phyloP scores from a whole-genome alignment of 2,797 vertebrate species.

The Acanthurus tractus region DNA sequence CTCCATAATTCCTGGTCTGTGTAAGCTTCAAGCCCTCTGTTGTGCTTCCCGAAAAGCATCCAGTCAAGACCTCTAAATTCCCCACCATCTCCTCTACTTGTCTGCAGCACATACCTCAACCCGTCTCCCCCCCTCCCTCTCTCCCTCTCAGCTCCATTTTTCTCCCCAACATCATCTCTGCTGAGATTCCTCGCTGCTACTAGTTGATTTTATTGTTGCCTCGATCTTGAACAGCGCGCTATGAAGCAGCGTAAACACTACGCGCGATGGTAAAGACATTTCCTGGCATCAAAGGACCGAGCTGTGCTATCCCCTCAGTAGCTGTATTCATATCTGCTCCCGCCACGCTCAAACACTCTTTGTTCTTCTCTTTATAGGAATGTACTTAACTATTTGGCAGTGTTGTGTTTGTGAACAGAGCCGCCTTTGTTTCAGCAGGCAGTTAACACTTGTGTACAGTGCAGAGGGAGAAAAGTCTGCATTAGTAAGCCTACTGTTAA shows the following conservation, averaged over 20 bases:
- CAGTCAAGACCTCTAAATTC: constrained; percentile 41
- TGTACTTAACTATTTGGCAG: constrained; percentile 83
- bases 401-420: constrained; percentile 80
- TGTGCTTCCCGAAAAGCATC: constrained; percentile 40
- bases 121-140: background rate
- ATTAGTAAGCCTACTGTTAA: constrained; percentile 77
- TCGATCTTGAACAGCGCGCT: constrained; percentile 58
- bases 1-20: constrained; percentile 52
- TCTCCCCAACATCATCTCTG: constrained; percentile 46
- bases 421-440: constrained; percentile 76
- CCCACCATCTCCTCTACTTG: constrained; percentile 12
- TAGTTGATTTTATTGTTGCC: constrained; percentile 72
- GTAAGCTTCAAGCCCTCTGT: constrained; percentile 32
- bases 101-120: constrained; percentile 32
- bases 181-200: constrained; percentile 56
- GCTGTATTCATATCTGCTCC: constrained; percentile 79
- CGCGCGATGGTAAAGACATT: constrained; percentile 74
- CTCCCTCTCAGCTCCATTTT: constrained; percentile 30
- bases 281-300: constrained; percentile 77
- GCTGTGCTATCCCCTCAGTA: constrained; percentile 75
- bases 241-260: constrained; percentile 68
- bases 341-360: constrained; percentile 78
- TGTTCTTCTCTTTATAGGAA: constrained; percentile 83
- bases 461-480: constrained; percentile 64
- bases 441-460: constrained; percentile 75